Base-by-base conservation (phyloP, 2,113 vertebrate genomes). In the Eulacestoma nigropectus region DNA sequence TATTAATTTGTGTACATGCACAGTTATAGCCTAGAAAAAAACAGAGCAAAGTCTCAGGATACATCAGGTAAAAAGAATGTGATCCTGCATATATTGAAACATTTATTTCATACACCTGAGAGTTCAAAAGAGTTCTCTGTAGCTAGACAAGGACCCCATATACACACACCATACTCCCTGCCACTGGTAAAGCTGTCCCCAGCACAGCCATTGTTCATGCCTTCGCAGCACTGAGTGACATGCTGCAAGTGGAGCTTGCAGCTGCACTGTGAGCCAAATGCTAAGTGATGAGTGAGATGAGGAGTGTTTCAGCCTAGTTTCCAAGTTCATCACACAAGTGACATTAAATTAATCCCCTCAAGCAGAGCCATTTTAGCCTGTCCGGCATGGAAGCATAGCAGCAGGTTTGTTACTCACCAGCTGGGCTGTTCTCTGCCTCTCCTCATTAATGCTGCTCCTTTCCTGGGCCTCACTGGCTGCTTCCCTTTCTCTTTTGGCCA, bases 401-500 rank as follows among this genome's bases (percentile, higher is more conserved):
- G 50, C 11, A 8, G 14, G 1, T 9, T 44, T 69, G 22, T 46
- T 57, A 98, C 99, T 99, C 96, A 99, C 99, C 98, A 98, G 68
- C 35, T 96, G 93, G 42, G 98, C 98, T 3, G 79, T 82, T 85
- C 96, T 98, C 89, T 97, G 97, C 50, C 97, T 97, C 87, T 99
- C 98, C 68, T 97, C 98, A 2, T 72, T 91, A 65, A 88, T 29
- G 42, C 47, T 94, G 67, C 35, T 96, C 70, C 91, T 98, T 65
- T 98, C 98, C 6, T 17, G 49, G 50, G 97, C 95, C 47, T 98
- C 98, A 7, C 57, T 91, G 32, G 96, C 97, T 37, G 97, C 97
- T 95, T 99, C 98, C 69, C 95, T 97, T 87, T 99, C 99, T 92
- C 95, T 98, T 79, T 97, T 98, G 41, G 97, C 98, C 82, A 98